These are phyloP conservation scores for Fregata magnificens DNA, from an alignment of 2,113 vertebrate genomes.

Conservation along the genomic window DNA sequence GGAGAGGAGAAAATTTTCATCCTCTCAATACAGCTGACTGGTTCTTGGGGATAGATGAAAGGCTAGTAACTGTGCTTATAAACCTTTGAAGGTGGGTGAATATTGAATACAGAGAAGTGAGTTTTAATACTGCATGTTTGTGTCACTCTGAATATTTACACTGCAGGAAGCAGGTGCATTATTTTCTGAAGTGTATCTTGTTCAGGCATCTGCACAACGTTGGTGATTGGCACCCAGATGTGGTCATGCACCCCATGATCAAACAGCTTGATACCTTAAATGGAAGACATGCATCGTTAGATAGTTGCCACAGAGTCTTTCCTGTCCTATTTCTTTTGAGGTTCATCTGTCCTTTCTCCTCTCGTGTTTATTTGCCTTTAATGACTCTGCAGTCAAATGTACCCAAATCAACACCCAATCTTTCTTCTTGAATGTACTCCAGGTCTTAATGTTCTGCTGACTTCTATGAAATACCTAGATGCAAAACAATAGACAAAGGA, in stretches of 20 bases:
- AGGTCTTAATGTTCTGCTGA: background rate
- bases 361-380: background rate
- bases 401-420: background rate
- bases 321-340: background rate
- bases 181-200: background rate
- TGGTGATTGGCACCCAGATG: background rate
- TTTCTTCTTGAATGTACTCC: background rate
- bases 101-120: background rate
- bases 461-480: background rate
- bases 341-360: background rate
- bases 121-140: background rate
- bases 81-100: background rate
- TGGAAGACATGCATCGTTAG: background rate
- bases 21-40: background rate
- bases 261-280: background rate
- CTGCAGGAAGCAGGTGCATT: background rate
- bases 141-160: background rate
- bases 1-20: background rate
- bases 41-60: background rate
- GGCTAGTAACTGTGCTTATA: background rate
- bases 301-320: background rate
- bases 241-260: background rate
- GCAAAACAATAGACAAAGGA: background rate
- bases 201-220: background rate
- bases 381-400: background rate